These are phyloP conservation scores for Phasianus colchicus DNA, from an alignment of 2,113 vertebrate genomes.

Conservation along the genomic window DNA sequence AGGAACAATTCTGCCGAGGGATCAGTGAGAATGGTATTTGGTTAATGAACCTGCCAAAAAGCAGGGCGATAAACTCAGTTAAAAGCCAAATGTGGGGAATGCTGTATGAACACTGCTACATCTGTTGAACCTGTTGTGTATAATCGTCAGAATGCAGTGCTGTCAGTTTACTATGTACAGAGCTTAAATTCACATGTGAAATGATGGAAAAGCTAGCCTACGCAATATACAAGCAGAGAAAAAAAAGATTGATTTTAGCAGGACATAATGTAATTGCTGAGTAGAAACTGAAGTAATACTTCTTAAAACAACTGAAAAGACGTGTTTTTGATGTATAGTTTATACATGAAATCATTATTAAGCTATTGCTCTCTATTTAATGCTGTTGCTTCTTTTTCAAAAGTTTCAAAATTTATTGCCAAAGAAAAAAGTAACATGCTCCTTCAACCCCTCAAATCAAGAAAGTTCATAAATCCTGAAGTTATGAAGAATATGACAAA, in stretches of 20 bases:
- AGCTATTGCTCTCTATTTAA: background rate
- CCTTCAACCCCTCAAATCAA: background rate
- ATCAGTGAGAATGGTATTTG: background rate
- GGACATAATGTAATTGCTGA: background rate
- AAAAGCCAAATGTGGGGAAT: background rate
- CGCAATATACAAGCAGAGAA: background rate
- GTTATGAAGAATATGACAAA: background rate
- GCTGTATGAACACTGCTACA: background rate
- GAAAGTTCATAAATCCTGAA: background rate
- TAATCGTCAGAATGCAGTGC: background rate
- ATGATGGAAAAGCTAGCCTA: background rate
- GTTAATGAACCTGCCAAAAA: slow-evolving; percentile 39
- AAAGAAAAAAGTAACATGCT: background rate
- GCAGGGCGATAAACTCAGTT: background rate
- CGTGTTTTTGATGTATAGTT: background rate
- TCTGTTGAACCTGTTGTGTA: background rate
- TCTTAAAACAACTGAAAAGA: background rate
- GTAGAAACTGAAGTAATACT: background rate
- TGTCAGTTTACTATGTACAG: background rate
- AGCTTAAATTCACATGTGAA: background rate
- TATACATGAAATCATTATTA: background rate
- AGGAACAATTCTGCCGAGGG: slow-evolving; percentile 13
- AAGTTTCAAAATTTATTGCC: background rate
- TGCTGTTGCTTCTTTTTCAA: background rate
- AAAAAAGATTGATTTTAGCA: background rate